A percentile compares a stretch with the other conserved stretches of the same genome.
Conservation (phyloP, 2,797 vertebrate genomes). For the Acanthurus lineatus region DNA sequence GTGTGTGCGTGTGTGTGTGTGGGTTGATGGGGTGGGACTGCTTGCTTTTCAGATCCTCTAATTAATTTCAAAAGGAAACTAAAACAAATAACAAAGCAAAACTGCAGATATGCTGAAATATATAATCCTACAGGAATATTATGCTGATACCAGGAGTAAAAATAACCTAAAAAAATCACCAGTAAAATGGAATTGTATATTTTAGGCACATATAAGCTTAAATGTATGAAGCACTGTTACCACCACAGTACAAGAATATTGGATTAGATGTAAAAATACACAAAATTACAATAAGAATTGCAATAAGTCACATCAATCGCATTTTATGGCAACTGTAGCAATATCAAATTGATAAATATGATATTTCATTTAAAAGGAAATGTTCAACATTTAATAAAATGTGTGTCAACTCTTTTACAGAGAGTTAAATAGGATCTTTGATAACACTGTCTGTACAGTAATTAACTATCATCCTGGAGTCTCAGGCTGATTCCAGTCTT, state of each 20-base stretch:
- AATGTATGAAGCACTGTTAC: neutral
- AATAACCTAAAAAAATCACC: neutral
- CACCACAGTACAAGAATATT: neutral
- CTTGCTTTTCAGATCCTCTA: conserved; percentile 66
- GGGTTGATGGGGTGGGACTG: conserved; percentile 51
- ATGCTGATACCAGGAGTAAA: neutral
- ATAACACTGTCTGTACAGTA: neutral
- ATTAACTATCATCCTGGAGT: neutral
- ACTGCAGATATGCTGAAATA: conserved; percentile 40
- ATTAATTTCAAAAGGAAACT: conserved; percentile 77
- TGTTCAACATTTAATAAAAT: neutral
- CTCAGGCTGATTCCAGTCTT: neutral
- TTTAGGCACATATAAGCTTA: neutral
- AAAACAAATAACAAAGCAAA: conserved; percentile 74
- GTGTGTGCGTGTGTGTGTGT: conserved; percentile 24
- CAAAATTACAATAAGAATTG: neutral
- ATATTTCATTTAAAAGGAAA: neutral
- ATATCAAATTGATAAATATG: neutral
- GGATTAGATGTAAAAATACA: neutral
- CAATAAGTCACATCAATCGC: neutral
- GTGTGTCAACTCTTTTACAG: neutral
- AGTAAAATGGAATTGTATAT: neutral
- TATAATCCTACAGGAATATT: conserved; percentile 35
- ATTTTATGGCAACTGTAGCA: no score
- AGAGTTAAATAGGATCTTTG: neutral